Evolutionary conservation across 2,113 vertebrate species (phyloP).

Genomic region (Lonchura striata): DNA sequence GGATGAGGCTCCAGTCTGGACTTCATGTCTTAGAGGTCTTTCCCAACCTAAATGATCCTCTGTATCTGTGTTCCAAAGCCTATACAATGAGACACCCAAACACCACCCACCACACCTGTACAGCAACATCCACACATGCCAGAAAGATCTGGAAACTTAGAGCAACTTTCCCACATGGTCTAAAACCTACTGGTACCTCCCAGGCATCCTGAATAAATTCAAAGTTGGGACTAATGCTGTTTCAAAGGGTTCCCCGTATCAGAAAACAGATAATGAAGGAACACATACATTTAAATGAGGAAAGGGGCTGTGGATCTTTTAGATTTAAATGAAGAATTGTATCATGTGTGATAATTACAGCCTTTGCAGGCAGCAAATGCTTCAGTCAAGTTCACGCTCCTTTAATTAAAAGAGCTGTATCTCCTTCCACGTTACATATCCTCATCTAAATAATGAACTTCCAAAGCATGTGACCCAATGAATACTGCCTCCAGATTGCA

Average conservation of each 20-base stretch:
- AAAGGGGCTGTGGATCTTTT: background rate
- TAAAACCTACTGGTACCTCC: background rate
- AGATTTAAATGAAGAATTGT: slow-evolving; percentile 7
- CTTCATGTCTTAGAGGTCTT: background rate
- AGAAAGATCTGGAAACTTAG: background rate
- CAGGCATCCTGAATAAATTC: background rate
- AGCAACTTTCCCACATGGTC: background rate
- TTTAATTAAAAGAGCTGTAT: slow-evolving; percentile 20
- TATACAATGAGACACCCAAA: background rate
- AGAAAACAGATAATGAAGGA: background rate
- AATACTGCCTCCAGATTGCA: background rate
- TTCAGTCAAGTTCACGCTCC: background rate
- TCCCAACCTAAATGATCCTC: background rate
- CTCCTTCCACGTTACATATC: background rate
- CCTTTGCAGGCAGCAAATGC: slow-evolving; percentile 12
- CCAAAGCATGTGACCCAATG: background rate
- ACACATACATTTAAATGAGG: background rate
- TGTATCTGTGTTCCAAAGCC: background rate
- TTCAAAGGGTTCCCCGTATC: background rate
- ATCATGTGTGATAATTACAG: background rate
- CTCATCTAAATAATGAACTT: slow-evolving; percentile 36
- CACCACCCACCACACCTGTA: background rate
- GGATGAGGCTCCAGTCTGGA: background rate
- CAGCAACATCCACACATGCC: rapidly evolving
- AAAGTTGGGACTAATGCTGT: background rate